Base-by-base conservation (phyloP, 2,888 invertebrate species). In the Hydropsyche betteni region DNA sequence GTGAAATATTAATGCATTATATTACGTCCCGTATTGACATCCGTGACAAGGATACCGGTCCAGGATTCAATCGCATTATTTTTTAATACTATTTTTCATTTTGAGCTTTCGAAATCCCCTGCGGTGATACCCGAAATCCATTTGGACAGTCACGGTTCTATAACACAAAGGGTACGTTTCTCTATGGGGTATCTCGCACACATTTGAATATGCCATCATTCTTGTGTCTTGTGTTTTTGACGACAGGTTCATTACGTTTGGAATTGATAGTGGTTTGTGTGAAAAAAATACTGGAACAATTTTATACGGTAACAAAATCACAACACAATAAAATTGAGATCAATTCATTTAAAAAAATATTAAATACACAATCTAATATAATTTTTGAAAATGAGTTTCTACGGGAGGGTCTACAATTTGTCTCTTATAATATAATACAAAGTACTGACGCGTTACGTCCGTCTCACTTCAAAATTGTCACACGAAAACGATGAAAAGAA, bases 191-290 rank as follows among this genome's bases (percentile, higher is more conserved):
- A 14, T 55, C 55, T 50, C 69, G 52, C 52, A 70, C 55, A 75
- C 53, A 76, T 76, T 74, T 74, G 68, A 76, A 76, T 76, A 76
- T 10, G 33, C 68, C 38, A 76, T 76, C 76, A 69, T 73, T 76
- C 73, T 52, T 72, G 6, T 34, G 34, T 53, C 58, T 24, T 58
- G 58, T 36, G 36, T 64, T 36, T 64, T 36, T 36, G 36, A 64
- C 64, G 36, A 64, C 64, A 36, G 64, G 36, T 64, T 64, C 64
- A 64, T 64, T 64, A 64, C 34, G 36, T 24, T 33, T 10, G 34
- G 34, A 64, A 64, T 64, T 64, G 64, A 64, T 64, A 58, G 58
- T 58, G 16, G 16, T 58, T 10, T 4, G 44, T 44, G 44, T 44
- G 58, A 24, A 58, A 58, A n/a, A 58, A 58, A 24, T 14, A 5